These are phyloP conservation scores for Blennius ocellaris DNA, from an alignment of 2,113 vertebrate species.

Conservation along the genomic window DNA sequence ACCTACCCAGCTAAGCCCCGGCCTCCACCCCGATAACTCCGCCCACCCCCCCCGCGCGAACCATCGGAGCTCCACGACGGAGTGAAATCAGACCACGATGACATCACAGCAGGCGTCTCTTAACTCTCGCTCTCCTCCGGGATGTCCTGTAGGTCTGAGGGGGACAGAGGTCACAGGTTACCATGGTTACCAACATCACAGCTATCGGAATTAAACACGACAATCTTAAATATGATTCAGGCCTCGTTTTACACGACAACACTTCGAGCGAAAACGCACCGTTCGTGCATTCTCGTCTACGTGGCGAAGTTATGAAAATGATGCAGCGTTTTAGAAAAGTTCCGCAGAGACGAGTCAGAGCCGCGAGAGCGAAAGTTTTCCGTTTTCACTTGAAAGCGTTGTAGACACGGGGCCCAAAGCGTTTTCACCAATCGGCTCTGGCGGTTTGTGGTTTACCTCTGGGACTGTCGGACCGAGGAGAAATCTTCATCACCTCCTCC, in stretches of 20 bases:
- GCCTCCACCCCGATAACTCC: neutral
- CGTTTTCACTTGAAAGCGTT: too few relatives aligned
- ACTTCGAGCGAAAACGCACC: too few relatives aligned
- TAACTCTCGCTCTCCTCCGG: conserved; percentile 90
- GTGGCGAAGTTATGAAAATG: too few relatives aligned
- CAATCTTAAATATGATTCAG: too few relatives aligned
- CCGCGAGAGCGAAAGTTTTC: too few relatives aligned
- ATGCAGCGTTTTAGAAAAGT: too few relatives aligned
- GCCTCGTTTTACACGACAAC: too few relatives aligned
- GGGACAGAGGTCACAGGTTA: conserved; percentile 48
- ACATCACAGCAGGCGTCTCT: conserved; percentile 15
- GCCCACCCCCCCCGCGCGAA: neutral
- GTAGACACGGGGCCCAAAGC: too few relatives aligned
- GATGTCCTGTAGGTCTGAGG: conserved; percentile 93
- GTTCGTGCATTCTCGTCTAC: too few relatives aligned
- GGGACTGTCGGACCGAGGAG: conserved; percentile 80
- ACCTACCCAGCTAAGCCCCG: neutral
- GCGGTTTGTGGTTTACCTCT: conserved; percentile 73
- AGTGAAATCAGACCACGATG: conserved; percentile 41
- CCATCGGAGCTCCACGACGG: conserved; percentile 36
- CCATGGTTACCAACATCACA: neutral
- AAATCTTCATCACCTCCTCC: conserved; percentile 72
- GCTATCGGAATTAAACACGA: too few relatives aligned
- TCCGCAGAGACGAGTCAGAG: too few relatives aligned
- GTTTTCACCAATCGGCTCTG: too few relatives aligned